These are phyloP conservation scores for Liasis olivaceus DNA, from an alignment of 2,797 vertebrate genomes.

Conservation along the genomic window DNA sequence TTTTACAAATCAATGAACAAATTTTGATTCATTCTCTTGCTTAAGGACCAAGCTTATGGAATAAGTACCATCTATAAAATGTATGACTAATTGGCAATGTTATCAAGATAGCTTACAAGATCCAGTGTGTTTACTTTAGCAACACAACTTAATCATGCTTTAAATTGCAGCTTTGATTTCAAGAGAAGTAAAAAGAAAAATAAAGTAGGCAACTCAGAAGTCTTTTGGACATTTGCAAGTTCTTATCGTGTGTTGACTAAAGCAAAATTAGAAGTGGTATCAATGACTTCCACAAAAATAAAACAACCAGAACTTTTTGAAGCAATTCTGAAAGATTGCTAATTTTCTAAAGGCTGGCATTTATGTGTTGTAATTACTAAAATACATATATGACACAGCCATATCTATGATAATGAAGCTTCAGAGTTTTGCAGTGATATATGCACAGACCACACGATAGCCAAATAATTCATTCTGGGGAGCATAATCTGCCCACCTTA, in stretches of 20 bases:
- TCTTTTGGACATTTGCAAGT: not conserved
- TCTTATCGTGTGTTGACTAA: not conserved
- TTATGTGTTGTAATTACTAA: not conserved
- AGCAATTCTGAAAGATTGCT: not conserved
- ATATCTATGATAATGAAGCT: not conserved
- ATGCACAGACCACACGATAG: constrained; percentile 49
- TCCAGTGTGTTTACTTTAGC: not conserved
- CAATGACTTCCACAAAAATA: not conserved
- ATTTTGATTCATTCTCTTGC: not conserved
- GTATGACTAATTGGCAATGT: not conserved
- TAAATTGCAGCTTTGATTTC: not conserved
- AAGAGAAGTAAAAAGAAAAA: not conserved
- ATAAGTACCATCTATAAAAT: not conserved
- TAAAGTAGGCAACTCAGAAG: not conserved
- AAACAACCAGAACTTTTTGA: not conserved
- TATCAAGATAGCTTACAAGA: not conserved
- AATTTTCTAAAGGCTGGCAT: not conserved
- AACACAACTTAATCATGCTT: not conserved
- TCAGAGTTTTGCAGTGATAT: constrained; percentile 31
- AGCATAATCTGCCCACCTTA: constrained; percentile 47
- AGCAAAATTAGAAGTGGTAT: not conserved
- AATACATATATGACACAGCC: constrained; percentile 10
- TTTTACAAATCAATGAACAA: not conserved
- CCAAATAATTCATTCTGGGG: constrained; percentile 54
- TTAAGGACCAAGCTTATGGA: not conserved